Evolutionary conservation across 2,113 vertebrate genomes (phyloP).

Genomic region (Gyps fulvus): DNA sequence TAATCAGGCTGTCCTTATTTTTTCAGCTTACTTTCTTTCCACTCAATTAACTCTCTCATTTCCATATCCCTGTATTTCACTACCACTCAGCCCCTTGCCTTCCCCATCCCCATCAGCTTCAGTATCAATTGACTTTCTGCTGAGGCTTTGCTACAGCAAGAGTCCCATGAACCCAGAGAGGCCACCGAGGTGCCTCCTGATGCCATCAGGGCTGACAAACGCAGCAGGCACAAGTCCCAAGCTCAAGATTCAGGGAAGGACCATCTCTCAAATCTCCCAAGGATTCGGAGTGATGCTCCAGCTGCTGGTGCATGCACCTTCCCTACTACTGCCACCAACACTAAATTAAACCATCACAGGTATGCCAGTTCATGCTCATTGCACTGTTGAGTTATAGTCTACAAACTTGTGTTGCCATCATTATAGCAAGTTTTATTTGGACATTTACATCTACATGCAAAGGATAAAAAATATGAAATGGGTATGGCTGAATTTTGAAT

Average conservation of each 20-base stretch:
- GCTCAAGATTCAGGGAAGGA: background rate
- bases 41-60: background rate
- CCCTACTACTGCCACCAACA: background rate
- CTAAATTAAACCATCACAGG: background rate
- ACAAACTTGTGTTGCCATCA: background rate
- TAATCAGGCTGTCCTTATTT: background rate
- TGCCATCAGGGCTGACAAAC: background rate
- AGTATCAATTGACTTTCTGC: background rate
- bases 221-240: background rate
- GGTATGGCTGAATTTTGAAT: background rate
- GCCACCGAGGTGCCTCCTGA: background rate
- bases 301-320: background rate
- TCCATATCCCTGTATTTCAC: background rate
- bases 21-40: background rate
- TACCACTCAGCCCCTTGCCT: background rate
- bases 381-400: background rate
- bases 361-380: background rate
- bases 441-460: background rate
- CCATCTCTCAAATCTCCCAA: background rate
- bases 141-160: background rate
- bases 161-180: background rate
- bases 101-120: background rate
- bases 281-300: fast-evolving
- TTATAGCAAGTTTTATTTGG: background rate
- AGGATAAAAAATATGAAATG: background rate